phyloP scores from a whole-genome alignment of 1,140 invertebrate species.

The Drosophila persimilis region DNA sequence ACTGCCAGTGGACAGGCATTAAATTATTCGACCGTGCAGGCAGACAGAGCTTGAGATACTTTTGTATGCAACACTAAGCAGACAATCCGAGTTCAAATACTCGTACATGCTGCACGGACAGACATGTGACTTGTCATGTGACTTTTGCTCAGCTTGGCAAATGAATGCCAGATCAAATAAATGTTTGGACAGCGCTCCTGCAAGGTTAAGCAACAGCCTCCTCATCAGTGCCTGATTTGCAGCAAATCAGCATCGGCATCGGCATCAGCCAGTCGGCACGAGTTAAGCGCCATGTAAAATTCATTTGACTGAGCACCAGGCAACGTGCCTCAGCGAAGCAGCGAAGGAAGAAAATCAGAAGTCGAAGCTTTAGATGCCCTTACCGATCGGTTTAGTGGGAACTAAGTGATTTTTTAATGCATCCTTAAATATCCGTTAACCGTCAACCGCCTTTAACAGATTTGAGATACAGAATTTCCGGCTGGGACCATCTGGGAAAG shows the following conservation, averaged over 20 bases:
- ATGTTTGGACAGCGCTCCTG: conserved; percentile 25
- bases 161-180: conserved; percentile 43
- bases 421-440: background rate
- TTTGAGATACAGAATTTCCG: too few relatives aligned
- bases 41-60: conserved; percentile 62
- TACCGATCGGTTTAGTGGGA: background rate
- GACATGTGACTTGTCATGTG: conserved; percentile 29
- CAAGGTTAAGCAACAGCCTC: conserved; percentile 35
- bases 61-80: conserved; percentile 76
- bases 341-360: conserved; percentile 12
- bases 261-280: conserved; percentile 28
- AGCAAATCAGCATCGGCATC: conserved; percentile 65
- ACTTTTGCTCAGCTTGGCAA: conserved; percentile 23
- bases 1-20: conserved; percentile 43
- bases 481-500: too few relatives aligned
- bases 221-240: conserved; percentile 56
- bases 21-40: conserved; percentile 78
- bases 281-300: conserved; percentile 69
- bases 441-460: too few relatives aligned
- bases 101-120: conserved; percentile 4
- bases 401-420: too few relatives aligned
- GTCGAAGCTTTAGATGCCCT: background rate
- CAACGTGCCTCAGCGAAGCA: conserved; percentile 18
- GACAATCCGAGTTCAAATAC: conserved; percentile 45
- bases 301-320: conserved; percentile 57